A percentile compares a stretch with the other conserved stretches of the same genome.
These are phyloP conservation scores for Struthio camelus DNA, from an alignment of 2,113 vertebrate species.

Conservation along the genomic window DNA sequence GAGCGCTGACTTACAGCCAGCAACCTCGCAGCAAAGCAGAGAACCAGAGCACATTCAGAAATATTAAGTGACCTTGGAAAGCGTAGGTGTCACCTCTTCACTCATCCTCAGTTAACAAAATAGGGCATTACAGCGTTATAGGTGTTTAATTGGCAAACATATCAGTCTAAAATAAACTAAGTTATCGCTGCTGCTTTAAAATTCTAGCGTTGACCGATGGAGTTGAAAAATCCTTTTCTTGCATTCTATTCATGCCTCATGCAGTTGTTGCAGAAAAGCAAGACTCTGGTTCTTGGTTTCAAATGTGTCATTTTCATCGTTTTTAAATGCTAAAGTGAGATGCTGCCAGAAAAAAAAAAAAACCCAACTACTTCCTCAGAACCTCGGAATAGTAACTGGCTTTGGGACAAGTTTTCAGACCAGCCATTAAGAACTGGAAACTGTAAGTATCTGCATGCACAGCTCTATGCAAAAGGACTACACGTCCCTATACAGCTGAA, in stretches of 20 bases:
- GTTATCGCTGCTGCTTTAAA: background rate
- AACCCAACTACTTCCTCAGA: background rate
- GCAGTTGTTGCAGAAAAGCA: background rate
- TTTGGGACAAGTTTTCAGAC: background rate
- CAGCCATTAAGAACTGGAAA: background rate
- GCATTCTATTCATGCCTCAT: background rate
- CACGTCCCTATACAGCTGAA: background rate
- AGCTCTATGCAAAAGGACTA: background rate
- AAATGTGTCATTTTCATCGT: background rate
- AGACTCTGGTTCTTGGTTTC: background rate
- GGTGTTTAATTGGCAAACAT: constrained; percentile 71
- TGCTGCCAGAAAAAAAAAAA: background rate
- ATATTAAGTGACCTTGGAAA: background rate
- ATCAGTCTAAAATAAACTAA: constrained; percentile 40
- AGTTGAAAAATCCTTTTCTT: background rate
- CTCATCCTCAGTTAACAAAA: constrained; percentile 22
- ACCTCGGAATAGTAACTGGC: background rate
- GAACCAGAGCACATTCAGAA: constrained; percentile 23
- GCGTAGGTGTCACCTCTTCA: background rate
- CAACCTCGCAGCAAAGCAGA: background rate
- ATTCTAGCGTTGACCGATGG: background rate
- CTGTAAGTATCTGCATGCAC: background rate
- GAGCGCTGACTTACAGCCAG: background rate
- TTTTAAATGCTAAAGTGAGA: background rate
- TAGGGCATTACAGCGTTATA: background rate